phyloP scores from a whole-genome alignment of 2,113 vertebrate genomes.

The Brachionichthys hirsutus region DNA sequence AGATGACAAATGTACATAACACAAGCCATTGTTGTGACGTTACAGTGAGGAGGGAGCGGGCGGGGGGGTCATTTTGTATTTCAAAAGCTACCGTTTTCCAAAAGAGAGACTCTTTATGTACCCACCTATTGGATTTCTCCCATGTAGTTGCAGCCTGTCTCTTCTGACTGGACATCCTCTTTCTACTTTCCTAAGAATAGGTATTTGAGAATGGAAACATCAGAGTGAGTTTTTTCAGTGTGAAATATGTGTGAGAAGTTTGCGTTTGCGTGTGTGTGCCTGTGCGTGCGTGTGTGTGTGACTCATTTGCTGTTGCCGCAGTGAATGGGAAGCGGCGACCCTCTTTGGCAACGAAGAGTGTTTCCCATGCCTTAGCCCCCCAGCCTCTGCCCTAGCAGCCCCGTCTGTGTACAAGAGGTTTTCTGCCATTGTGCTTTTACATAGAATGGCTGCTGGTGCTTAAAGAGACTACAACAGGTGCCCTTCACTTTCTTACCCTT shows the following conservation, averaged over 20 bases:
- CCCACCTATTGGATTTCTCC: conserved; percentile 54
- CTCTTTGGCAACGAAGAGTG: conserved; percentile 89
- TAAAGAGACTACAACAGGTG: conserved; percentile 82
- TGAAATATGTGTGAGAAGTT: conserved; percentile 58
- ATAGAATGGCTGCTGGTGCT: conserved; percentile 89
- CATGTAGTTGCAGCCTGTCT: conserved; percentile 55
- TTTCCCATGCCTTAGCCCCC: conserved; percentile 90
- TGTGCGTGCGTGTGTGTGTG: conserved; percentile 42
- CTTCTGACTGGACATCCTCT: conserved; percentile 41
- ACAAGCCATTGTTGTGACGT: conserved; percentile 65
- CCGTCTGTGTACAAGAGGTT: conserved; percentile 87
- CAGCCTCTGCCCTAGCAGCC: conserved; percentile 85
- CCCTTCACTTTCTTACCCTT: conserved; percentile 63
- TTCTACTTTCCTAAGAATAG: conserved; percentile 38
- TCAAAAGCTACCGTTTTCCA: conserved; percentile 48
- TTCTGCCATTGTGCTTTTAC: conserved; percentile 90
- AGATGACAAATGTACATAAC: conserved; percentile 79
- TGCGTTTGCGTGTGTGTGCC: conserved; percentile 58
- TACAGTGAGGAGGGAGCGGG: conserved; percentile 41
- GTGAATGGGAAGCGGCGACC: conserved; percentile 88
- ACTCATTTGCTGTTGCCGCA: conserved; percentile 76
- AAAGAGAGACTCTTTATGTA: conserved; percentile 61
- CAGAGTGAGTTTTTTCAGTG: conserved; percentile 45
- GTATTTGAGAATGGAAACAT: conserved; percentile 45
- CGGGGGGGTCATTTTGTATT: conserved; percentile 56